Percentiles rank a stretch among this genome's conserved stretches.
phyloP scores from a whole-genome alignment of 2,888 invertebrate species.

The Sussaba pulchella region DNA sequence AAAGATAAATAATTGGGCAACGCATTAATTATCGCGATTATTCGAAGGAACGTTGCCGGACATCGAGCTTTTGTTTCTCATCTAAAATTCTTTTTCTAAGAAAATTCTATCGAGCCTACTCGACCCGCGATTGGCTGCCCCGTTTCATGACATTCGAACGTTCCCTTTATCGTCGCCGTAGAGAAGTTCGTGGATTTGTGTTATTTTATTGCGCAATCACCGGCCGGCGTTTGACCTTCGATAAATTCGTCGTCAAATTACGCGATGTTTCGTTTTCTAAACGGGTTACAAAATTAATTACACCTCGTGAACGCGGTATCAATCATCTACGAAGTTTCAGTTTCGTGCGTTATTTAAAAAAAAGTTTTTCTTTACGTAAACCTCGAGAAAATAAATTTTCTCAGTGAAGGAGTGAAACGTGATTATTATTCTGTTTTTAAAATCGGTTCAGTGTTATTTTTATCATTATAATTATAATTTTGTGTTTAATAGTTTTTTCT shows the following conservation, averaged over 20 bases:
- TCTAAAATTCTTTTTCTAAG: no score
- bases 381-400: no score
- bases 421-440: no score
- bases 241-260: neutral
- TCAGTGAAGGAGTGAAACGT: slow-evolving; percentile 41
- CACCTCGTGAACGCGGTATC: no score
- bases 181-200: slow-evolving; percentile 3
- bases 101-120: slow-evolving; percentile 8
- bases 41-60: neutral
- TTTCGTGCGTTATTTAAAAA: slow-evolving; percentile 7
- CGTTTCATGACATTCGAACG: slow-evolving; percentile 3
- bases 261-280: neutral
- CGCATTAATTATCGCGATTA: slow-evolving; percentile 14
- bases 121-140: neutral
- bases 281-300: no score
- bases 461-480: neutral
- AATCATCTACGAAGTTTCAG: neutral
- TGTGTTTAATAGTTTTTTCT: neutral
- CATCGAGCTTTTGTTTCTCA: no score
- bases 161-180: neutral
- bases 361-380: no score
- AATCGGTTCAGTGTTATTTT: neutral
- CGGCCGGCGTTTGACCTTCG: no score
- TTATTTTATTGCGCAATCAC: no score
- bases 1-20: neutral